A percentile compares a stretch with the other conserved stretches of the same genome.
phyloP scores from a whole-genome alignment of 1,140 invertebrate genomes.

The Alviniconcha marisindica region DNA sequence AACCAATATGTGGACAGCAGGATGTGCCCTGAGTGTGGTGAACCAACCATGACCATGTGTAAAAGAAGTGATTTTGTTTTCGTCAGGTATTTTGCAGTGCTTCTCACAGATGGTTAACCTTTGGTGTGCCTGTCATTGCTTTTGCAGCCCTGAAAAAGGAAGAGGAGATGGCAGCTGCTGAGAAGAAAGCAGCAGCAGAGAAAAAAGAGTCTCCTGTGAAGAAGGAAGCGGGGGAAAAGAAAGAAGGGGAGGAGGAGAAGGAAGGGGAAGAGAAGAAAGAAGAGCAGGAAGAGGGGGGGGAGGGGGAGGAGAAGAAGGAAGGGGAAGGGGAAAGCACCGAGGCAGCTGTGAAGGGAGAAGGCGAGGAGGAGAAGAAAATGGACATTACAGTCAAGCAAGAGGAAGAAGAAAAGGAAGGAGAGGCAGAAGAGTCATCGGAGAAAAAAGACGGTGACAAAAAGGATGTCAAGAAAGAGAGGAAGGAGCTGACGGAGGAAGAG shows the following conservation, averaged over 20 bases:
- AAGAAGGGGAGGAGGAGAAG: neutral
- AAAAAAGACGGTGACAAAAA: neutral
- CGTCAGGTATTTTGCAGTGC: too few relatives aligned
- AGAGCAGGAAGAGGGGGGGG: neutral
- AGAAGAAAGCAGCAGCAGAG: neutral
- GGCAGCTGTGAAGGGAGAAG: neutral
- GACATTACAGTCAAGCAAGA: neutral
- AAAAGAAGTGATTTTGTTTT: too few relatives aligned
- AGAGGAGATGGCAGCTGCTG: neutral
- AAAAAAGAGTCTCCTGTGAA: neutral
- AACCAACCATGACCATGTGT: too few relatives aligned
- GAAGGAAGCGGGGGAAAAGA: neutral
- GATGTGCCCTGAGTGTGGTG: too few relatives aligned
- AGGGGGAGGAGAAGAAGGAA: conserved; percentile 3
- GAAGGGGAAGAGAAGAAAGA: conserved; percentile 13
- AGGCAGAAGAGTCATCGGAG: neutral
- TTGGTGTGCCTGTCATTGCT: too few relatives aligned
- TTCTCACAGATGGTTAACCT: too few relatives aligned
- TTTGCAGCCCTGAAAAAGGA: neutral
- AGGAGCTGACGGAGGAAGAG: neutral
- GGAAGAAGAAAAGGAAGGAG: neutral
- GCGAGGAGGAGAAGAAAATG: neutral
- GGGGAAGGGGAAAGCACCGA: neutral
- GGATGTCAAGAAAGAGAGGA: neutral
- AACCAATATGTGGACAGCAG: too few relatives aligned